These are phyloP conservation scores for Hephaestus fuliginosus DNA, from an alignment of 2,797 vertebrate genomes.

Conservation along the genomic window DNA sequence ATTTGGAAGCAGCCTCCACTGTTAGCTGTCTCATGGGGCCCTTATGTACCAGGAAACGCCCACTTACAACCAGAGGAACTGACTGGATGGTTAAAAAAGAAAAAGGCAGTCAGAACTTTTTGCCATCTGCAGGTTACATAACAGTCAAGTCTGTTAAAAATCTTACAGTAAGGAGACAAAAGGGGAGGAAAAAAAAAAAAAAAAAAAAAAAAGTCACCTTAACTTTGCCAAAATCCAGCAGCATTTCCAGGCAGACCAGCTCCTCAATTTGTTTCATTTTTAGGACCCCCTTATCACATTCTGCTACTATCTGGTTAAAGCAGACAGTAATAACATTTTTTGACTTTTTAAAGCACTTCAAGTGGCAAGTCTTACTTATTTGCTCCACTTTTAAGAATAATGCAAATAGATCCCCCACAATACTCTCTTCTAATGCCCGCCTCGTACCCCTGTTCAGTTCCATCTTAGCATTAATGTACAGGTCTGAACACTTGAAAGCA, in stretches of 20 bases:
- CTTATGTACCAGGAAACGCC: slow-evolving; percentile 82
- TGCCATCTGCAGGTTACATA: slow-evolving; percentile 15
- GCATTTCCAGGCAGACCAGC: slow-evolving; percentile 84
- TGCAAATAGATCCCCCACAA: background rate
- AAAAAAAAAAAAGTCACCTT: slow-evolving; percentile 76
- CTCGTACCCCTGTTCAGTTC: background rate
- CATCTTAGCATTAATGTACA: background rate
- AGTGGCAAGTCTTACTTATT: background rate
- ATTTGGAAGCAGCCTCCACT: slow-evolving; percentile 44
- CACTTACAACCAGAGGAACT: slow-evolving; percentile 83
- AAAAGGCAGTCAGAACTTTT: background rate
- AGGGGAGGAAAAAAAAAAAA: too few species aligned
- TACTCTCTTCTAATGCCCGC: background rate
- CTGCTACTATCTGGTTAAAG: slow-evolving; percentile 79
- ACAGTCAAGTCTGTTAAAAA: background rate
- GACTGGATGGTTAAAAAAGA: slow-evolving; percentile 42
- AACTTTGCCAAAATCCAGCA: slow-evolving; percentile 82
- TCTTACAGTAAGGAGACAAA: background rate
- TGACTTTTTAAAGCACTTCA: background rate
- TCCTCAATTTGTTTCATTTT: slow-evolving; percentile 86
- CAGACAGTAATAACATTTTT: background rate
- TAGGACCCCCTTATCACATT: slow-evolving; percentile 81
- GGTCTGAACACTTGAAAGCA: background rate
- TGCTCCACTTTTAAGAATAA: background rate
- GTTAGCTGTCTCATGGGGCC: slow-evolving; percentile 81